phyloP scores from a whole-genome alignment of 2,888 invertebrate genomes.

The Ectemnius continuus region DNA sequence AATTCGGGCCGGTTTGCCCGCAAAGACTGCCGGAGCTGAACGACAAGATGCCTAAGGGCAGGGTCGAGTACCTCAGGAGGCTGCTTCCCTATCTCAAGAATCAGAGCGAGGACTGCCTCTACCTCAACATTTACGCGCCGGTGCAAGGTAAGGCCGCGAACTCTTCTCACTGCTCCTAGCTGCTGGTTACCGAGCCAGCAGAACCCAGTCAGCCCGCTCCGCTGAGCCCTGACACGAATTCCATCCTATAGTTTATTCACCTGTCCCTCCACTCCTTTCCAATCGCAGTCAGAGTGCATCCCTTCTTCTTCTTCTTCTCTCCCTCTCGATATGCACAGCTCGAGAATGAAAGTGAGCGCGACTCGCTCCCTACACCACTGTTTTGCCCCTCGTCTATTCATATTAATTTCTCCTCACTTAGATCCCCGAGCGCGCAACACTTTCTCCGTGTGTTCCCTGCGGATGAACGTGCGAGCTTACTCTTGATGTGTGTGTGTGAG shows the following conservation, averaged over 20 bases:
- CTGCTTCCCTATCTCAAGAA: slow-evolving; percentile 92
- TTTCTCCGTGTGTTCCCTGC: no score
- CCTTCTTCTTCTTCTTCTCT: no score
- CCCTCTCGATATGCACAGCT: no score
- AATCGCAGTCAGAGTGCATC: no score
- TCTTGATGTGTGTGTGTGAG: no score
- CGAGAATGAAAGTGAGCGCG: no score
- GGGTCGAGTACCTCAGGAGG: slow-evolving; percentile 92
- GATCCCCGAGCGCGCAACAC: no score
- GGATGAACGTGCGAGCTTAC: no score
- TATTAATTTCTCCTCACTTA: no score
- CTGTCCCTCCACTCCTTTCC: no score
- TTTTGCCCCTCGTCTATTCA: no score
- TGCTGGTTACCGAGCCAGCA: background rate
- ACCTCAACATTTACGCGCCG: slow-evolving; percentile 97
- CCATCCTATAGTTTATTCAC: background rate
- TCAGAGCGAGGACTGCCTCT: slow-evolving; percentile 98
- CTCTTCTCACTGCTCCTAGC: background rate
- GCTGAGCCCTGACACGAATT: background rate
- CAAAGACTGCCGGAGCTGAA: slow-evolving; percentile 92
- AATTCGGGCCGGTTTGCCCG: slow-evolving; percentile 94
- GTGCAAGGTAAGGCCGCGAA: slow-evolving; percentile 86
- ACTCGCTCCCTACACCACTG: no score
- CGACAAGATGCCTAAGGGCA: slow-evolving; percentile 93
- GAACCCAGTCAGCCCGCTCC: background rate